Evolutionary conservation across 2,888 invertebrate species (phyloP).

Genomic region (Conomelus anceps): DNA sequence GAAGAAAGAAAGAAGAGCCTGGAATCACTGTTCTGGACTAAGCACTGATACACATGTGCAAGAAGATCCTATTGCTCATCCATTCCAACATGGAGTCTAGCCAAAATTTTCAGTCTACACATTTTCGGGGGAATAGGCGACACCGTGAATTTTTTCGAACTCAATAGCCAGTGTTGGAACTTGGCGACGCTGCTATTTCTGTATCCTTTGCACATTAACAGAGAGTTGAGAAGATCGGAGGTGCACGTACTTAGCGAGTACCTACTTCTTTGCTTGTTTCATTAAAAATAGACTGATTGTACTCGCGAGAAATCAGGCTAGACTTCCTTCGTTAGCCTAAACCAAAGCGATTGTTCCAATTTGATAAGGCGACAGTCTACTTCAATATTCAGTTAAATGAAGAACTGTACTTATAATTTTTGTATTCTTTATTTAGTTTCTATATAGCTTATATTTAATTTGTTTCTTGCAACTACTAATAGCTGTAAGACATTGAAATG

Average conservation of each 20-base stretch:
- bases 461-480: no score
- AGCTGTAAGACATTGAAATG: no score
- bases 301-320: not conserved
- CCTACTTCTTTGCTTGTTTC: not conserved
- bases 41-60: not conserved
- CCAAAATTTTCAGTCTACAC: not conserved
- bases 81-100: not conserved
- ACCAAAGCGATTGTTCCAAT: no score
- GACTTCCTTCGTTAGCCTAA: not conserved
- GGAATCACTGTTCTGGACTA: not conserved
- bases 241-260: not conserved
- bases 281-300: not conserved
- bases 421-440: no score
- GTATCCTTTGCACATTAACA: not conserved
- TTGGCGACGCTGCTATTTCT: not conserved
- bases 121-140: not conserved
- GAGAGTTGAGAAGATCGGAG: not conserved
- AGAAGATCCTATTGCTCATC: not conserved
- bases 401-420: no score
- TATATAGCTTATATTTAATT: no score
- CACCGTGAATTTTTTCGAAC: not conserved
- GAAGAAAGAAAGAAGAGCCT: not conserved
- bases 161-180: no score
- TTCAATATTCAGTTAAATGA: no score
- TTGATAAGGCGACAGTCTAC: no score